Base-by-base conservation (phyloP, 1,140 invertebrate genomes). In the Tachypleus tridentatus region DNA sequence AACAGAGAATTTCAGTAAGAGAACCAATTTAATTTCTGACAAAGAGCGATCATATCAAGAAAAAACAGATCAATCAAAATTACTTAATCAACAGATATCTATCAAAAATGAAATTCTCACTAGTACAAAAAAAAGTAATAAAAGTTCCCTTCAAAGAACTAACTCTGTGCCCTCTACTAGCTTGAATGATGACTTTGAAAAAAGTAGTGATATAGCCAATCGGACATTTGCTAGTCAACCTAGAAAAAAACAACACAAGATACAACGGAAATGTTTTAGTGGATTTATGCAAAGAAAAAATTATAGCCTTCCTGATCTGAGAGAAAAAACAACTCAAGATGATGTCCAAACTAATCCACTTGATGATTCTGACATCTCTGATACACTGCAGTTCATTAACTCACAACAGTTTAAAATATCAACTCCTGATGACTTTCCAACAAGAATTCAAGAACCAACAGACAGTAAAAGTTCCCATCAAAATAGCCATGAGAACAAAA, bases 181-280 rank as follows among this genome's bases (percentile, higher is more conserved):
- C 49, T 51, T 47, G 4, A 67, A 60, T 51, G 61, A 10, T 58
- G 53, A 63, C 3, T 54, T 63, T 52, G 78, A 81, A 47, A 85
- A 82, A 72, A 80, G 82, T 50, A 82, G 84, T 60, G 5, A 67
- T 58, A 64, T 61, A 29, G 64, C 50, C 8, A 52, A 6, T 10
- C 65, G 65, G 59, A 62, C 63, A 63, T 67, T 48, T 51, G 48
- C n/a, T 53, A 63, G 65, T 5, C 69, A 64, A 8, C 65, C 85
- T 54, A 85, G 84, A 11, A 93, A 93, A 73, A 94, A 93, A 70
- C 91, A 93, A 74, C 91, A 93, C 73, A 92, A 91, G 77, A 91
- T 94, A 57, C 78, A 89, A 49, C 81, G 90, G 73, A 93, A 93
- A 76, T 72, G 93, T 1, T 92, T 93, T 89, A 90, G 91, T 49